Conservation (phyloP, 2,113 vertebrate genomes). For the Coptodon bakossiorum region DNA sequence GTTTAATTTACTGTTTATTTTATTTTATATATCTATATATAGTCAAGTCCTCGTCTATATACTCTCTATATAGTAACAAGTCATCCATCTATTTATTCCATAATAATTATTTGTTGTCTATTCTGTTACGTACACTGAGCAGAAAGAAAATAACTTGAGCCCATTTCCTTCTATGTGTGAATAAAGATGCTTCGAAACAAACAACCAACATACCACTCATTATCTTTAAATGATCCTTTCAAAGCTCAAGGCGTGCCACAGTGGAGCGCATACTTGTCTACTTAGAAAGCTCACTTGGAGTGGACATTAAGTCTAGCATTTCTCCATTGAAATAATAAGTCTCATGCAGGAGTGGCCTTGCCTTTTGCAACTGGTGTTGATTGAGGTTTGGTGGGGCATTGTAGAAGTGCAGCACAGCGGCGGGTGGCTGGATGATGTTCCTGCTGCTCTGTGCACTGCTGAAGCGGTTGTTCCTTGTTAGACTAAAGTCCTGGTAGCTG, state of each 20-base stretch:
- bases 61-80: background rate
- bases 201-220: background rate
- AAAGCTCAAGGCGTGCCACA: background rate
- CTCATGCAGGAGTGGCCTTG: background rate
- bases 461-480: constrained; percentile 48
- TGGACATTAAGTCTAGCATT: background rate
- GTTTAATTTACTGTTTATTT: background rate
- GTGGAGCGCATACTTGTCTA: background rate
- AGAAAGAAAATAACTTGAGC: background rate
- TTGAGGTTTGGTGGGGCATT: constrained; percentile 37
- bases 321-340: background rate
- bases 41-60: background rate
- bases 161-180: background rate
- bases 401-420: constrained; percentile 44
- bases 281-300: background rate
- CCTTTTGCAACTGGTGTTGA: constrained; percentile 32
- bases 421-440: constrained; percentile 44
- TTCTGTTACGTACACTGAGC: background rate
- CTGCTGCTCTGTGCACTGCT: background rate
- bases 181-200: background rate
- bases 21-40: background rate
- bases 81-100: background rate
- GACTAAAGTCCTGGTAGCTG: constrained; percentile 44
- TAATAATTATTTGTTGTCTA: background rate
- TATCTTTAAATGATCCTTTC: background rate